Conservation (phyloP, 2,888 invertebrate species). For the Arenicola marina region DNA sequence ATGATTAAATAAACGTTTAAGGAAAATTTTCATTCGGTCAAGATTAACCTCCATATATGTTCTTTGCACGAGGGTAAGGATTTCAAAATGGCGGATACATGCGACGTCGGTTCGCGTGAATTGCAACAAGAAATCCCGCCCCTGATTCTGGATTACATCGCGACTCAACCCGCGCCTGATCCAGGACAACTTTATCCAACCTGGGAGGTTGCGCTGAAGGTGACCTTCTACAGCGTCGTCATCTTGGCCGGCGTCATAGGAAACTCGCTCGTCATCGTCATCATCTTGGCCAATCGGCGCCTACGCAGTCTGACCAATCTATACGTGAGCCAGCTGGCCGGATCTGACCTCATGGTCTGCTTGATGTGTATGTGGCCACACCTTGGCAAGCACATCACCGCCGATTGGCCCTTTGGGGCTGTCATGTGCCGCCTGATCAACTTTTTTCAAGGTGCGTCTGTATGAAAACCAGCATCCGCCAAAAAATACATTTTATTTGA, state of each 20-base stretch:
- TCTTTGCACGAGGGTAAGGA: too few relatives aligned
- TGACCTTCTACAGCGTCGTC: slow-evolving; percentile 37
- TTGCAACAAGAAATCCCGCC: too few relatives aligned
- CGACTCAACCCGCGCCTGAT: background rate
- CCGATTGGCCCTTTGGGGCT: slow-evolving; percentile 46
- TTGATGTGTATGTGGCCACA: slow-evolving; percentile 55
- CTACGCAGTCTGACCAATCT: slow-evolving; percentile 47
- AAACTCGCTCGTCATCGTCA: slow-evolving; percentile 44
- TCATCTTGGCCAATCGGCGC: slow-evolving; percentile 40
- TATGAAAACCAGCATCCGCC: too few relatives aligned
- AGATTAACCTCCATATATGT: too few relatives aligned
- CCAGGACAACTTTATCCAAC: background rate
- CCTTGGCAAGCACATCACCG: slow-evolving; percentile 42
- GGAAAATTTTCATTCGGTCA: too few relatives aligned
- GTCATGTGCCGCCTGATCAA: slow-evolving; percentile 38
- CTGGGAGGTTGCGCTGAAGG: slow-evolving; percentile 17
- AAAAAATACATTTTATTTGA: too few relatives aligned
- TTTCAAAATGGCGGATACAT: too few relatives aligned
- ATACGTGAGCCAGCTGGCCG: slow-evolving; percentile 47
- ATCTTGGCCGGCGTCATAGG: slow-evolving; percentile 45
- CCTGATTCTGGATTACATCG: background rate
- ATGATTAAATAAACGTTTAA: too few relatives aligned
- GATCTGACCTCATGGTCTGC: slow-evolving; percentile 50
- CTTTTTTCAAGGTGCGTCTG: slow-evolving; percentile 53
- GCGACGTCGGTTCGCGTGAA: too few relatives aligned